These are phyloP conservation scores for Hirundo rustica DNA, from an alignment of 2,797 vertebrate species.

Conservation along the genomic window DNA sequence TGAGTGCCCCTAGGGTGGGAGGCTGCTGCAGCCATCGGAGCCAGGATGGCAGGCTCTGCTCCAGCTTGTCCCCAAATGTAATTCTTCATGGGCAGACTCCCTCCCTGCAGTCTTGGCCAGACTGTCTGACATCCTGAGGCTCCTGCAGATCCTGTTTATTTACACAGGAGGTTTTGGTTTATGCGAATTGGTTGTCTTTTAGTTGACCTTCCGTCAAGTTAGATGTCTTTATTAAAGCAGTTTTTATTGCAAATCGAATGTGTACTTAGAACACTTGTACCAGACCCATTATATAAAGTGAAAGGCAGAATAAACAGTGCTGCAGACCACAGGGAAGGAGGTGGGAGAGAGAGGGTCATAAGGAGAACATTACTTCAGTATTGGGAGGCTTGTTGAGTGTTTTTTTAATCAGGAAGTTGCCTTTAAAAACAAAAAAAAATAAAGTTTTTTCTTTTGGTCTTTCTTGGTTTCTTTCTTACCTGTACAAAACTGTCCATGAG, in stretches of 20 bases:
- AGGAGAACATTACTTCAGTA: background rate
- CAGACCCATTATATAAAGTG: conserved; percentile 42
- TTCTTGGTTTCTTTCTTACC: background rate
- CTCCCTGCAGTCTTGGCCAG: conserved; percentile 8
- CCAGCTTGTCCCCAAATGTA: background rate
- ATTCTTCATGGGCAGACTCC: background rate
- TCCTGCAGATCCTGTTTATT: conserved; percentile 57
- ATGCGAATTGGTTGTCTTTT: conserved; percentile 16
- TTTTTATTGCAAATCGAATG: conserved; percentile 64
- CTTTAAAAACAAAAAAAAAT: background rate
- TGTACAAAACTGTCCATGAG: background rate
- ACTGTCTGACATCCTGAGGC: conserved; percentile 48
- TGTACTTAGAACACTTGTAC: conserved; percentile 46
- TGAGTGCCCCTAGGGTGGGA: background rate
- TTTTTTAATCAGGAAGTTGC: background rate
- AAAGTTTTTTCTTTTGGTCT: background rate
- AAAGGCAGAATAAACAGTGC: conserved; percentile 30
- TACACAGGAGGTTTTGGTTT: conserved; percentile 59
- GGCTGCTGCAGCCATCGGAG: background rate
- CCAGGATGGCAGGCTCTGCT: background rate
- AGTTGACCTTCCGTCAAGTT: conserved; percentile 52
- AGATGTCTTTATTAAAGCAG: conserved; percentile 55
- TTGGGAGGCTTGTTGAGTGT: background rate
- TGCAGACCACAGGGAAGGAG: background rate
- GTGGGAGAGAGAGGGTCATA: background rate